Conservation (phyloP, 2,797 vertebrate species). For the Fringilla coelebs region DNA sequence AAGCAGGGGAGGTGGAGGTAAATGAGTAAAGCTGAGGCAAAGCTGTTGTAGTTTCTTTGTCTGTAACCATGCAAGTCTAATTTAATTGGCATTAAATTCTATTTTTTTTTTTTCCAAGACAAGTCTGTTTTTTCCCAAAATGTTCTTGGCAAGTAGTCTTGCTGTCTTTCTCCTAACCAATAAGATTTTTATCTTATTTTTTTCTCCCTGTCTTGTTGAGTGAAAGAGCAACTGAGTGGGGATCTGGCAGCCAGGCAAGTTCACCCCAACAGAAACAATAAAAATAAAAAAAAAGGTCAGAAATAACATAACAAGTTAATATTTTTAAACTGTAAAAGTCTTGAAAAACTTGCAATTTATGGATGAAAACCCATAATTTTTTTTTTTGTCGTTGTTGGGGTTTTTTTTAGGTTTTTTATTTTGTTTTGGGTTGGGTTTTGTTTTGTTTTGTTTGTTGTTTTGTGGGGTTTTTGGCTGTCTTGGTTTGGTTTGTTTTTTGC, state of each 20-base stretch:
- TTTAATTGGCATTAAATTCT: not conserved
- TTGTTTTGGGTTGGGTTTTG: not conserved
- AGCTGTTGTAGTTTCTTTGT: not conserved
- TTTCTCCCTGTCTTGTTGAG: not conserved
- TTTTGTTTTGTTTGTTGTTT: too few species aligned
- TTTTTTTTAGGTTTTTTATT: not conserved
- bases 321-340: not conserved
- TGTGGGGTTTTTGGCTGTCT: too few species aligned
- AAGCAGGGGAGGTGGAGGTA: not conserved
- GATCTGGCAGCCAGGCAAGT: not conserved
- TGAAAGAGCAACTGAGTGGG: not conserved
- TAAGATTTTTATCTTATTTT: not conserved
- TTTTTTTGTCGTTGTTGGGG: not conserved
- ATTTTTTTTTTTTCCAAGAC: not conserved
- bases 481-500: not conserved
- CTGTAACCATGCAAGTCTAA: not conserved
- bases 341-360: not conserved
- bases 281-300: not conserved
- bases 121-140: not conserved
- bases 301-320: not conserved
- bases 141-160: not conserved
- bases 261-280: not conserved
- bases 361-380: not conserved
- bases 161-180: not conserved
- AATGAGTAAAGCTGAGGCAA: not conserved